Conservation (phyloP, 2,797 vertebrate species). For the Pterois miles region DNA sequence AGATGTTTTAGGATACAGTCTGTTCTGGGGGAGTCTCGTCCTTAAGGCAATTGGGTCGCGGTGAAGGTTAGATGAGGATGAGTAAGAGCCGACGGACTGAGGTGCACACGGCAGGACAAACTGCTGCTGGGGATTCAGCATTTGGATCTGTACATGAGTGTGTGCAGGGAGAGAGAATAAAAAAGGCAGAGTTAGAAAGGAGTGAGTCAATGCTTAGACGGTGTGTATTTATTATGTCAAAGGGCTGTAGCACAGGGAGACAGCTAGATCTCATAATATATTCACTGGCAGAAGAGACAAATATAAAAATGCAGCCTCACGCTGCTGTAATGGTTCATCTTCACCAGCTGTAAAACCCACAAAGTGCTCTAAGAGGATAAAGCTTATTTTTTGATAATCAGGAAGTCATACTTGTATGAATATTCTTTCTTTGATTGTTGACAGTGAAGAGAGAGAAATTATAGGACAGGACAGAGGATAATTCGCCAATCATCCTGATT, state of each 20-base stretch:
- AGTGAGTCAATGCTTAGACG: slow-evolving; percentile 36
- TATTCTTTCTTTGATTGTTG: neutral
- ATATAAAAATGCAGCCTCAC: neutral
- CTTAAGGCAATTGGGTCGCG: neutral
- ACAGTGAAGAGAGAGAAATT: neutral
- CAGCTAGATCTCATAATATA: slow-evolving; percentile 38
- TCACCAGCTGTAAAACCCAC: neutral
- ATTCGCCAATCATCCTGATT: too few relatives aligned
- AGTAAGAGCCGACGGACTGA: slow-evolving; percentile 13
- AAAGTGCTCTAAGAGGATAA: neutral
- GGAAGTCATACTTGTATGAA: neutral
- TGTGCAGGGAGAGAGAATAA: slow-evolving; percentile 8
- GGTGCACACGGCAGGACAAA: slow-evolving; percentile 9
- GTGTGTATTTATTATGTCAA: slow-evolving; percentile 35
- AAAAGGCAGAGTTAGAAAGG: slow-evolving; percentile 1
- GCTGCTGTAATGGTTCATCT: neutral
- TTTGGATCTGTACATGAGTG: slow-evolving; percentile 20
- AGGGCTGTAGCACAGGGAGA: slow-evolving; percentile 5
- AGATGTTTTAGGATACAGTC: slow-evolving; percentile 39
- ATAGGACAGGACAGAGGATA: too few relatives aligned
- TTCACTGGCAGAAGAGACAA: slow-evolving; percentile 21
- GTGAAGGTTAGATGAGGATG: slow-evolving; percentile 40
- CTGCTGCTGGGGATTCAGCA: slow-evolving; percentile 1
- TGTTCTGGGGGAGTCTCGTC: slow-evolving; percentile 25
- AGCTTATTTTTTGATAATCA: neutral